A percentile compares a stretch with the other conserved stretches of the same genome.
phyloP scores from a whole-genome alignment of 2,113 vertebrate species.

The Sorex fumeus region DNA sequence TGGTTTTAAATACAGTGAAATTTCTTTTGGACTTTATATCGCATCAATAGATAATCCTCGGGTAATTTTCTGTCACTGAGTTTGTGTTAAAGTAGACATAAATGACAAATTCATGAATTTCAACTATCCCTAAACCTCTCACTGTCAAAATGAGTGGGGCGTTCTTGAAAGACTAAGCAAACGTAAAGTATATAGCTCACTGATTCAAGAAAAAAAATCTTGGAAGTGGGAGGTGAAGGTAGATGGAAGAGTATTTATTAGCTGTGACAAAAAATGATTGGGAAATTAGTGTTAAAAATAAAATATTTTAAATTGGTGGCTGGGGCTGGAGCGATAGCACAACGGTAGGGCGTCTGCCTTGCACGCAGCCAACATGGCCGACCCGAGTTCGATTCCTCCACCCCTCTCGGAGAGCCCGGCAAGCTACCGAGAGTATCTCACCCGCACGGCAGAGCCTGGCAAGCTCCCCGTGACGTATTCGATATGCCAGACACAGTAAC shows the following conservation, averaged over 20 bases:
- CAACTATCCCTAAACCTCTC: background rate
- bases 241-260: background rate
- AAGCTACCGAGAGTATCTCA: no score
- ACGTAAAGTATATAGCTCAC: background rate
- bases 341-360: no score
- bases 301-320: no score
- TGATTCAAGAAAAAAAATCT: background rate
- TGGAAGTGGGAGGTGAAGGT: background rate
- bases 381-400: no score
- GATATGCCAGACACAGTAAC: no score
- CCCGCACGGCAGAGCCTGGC: no score
- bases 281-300: no score
- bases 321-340: no score
- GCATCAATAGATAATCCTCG: background rate
- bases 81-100: background rate
- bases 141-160: background rate
- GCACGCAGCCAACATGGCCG: no score
- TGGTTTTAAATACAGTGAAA: background rate
- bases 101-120: background rate
- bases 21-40: background rate
- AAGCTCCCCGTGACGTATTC: no score
- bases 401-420: no score
- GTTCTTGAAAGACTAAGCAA: background rate
- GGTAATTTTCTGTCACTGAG: background rate
- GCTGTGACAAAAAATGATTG: background rate